Conservation (phyloP, 2,888 invertebrate genomes). For the Spisula solida region DNA sequence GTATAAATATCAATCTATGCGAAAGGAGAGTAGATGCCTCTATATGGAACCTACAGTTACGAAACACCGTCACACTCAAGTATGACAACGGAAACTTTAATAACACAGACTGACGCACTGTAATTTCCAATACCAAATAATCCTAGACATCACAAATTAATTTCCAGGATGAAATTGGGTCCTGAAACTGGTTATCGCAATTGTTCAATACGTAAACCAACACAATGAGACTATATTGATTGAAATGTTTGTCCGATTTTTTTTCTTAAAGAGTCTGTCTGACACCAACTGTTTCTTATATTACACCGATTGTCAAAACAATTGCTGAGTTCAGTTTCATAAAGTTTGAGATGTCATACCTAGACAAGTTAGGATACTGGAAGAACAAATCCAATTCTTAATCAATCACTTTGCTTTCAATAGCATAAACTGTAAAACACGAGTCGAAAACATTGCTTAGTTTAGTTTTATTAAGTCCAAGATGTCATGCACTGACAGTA, state of each 20-base stretch:
- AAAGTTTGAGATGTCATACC: not conserved
- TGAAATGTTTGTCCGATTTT: not conserved
- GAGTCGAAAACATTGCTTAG: no score
- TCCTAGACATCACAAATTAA: constrained; percentile 12
- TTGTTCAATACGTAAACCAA: constrained; percentile 12
- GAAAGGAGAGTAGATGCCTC: no score
- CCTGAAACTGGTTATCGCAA: not conserved
- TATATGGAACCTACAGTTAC: no score
- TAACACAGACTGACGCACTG: not conserved
- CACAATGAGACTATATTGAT: not conserved
- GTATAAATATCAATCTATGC: no score
- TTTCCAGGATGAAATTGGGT: not conserved
- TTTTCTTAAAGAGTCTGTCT: not conserved
- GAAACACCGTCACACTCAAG: no score
- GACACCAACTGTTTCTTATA: not conserved
- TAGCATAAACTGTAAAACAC: no score
- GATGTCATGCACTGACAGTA: no score
- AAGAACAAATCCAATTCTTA: not conserved
- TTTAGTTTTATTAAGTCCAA: no score
- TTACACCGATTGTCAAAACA: not conserved
- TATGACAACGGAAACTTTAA: no score
- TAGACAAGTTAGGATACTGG: not conserved
- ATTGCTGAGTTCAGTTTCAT: not conserved
- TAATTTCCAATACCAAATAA: not conserved
- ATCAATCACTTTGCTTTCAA: no score